Evolutionary conservation across 2,888 invertebrate genomes (phyloP), one percentile per base, ranked within the genome.

Genomic region (Automeris io): DNA sequence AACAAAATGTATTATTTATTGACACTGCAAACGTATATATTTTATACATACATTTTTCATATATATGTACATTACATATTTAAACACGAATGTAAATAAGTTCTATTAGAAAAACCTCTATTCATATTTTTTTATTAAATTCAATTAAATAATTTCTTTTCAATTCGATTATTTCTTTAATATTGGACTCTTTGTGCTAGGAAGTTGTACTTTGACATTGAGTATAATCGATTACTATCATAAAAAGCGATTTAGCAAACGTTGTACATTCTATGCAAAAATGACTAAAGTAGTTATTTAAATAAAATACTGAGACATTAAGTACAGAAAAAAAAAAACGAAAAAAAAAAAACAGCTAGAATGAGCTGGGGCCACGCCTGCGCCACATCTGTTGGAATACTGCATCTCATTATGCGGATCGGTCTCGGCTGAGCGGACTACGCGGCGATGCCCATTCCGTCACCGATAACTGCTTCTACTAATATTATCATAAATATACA

Each of bases 341-440:
- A 47, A 63, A 61, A 61, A 64, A 67, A 67, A 73, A 73, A 81
- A 81, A 79, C 78, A 78, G 68, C 64, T 62, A 57, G 61, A 61
- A 58, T 60, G 64, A 57, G 57, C 65, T 57, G 49, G 66, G 67
- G 78, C 72, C 74, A 74, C 82, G 82, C 74, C 79, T 83, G 83
- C 76, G 77, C 71, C 76, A 74, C 83, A 83, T 83, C 81, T 83
- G 85, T 78, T 68, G 69, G 70, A 70, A 73, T 71, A 73, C 70
- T 78, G 82, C 81, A 80, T 77, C 76, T 77, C 76, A 79, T 81
- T 80, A 81, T 74, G 71, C 69, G 70, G 67, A 70, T 65, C 73
- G 67, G 80, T 77, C 76, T 63, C 78, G 80, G 74, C 61, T 75
- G 70, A 75, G 61, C 71, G 74, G 67, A 56, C 62, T 53, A 42